Conservation (phyloP, 1,140 invertebrate species). For the Pristionchus pacificus region DNA sequence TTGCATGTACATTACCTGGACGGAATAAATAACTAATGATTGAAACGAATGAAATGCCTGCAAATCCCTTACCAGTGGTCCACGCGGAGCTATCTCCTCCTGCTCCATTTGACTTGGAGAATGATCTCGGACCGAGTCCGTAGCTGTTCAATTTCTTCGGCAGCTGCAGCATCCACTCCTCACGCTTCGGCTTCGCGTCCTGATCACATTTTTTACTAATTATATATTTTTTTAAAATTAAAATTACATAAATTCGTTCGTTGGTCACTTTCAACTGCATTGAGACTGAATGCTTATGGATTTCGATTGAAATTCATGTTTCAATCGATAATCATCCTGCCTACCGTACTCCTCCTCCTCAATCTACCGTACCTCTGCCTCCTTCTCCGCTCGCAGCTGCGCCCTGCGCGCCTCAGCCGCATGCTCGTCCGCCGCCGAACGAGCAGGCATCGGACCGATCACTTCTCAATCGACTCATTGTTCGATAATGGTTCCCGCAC, state of each 20-base stretch:
- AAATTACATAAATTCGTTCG: not conserved
- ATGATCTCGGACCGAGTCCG: constrained; percentile 17
- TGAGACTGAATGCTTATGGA: too few species aligned
- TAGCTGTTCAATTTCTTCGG: constrained; percentile 22
- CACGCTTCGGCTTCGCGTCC: not conserved
- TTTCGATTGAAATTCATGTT: not conserved
- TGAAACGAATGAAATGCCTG: constrained; percentile 9
- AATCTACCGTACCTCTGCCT: constrained; percentile 1
- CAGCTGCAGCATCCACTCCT: constrained; percentile 20
- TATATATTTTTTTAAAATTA: constrained; percentile 2
- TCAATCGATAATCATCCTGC: not conserved
- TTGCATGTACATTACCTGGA: too few species aligned
- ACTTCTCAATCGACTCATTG: not conserved
- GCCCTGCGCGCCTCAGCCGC: too few species aligned
- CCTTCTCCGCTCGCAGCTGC: too few species aligned
- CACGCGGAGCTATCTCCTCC: constrained; percentile 6
- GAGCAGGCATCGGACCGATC: not conserved
- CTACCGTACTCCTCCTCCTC: constrained; percentile 5
- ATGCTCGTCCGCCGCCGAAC: not conserved
- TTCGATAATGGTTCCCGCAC: too few species aligned
- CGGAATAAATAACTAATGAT: too few species aligned
- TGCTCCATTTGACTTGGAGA: constrained; percentile 2
- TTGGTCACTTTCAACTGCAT: too few species aligned
- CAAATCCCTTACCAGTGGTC: constrained; percentile 6
- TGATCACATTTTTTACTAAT: too few species aligned